A percentile compares a stretch with the other conserved stretches of the same genome.
These are phyloP conservation scores for Seira ritae DNA, from an alignment of 2,888 invertebrate genomes.

Conservation along the genomic window DNA sequence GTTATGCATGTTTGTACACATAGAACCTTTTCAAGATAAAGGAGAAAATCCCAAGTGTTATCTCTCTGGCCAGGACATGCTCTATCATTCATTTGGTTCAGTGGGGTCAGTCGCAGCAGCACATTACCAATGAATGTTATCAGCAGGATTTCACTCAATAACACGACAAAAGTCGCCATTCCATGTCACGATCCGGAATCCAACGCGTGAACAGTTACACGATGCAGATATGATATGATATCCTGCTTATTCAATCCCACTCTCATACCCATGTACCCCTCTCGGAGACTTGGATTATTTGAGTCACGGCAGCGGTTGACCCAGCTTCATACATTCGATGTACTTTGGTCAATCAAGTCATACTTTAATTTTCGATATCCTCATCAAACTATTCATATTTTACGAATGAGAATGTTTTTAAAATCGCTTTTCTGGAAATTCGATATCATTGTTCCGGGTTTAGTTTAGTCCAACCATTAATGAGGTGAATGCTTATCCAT, in stretches of 20 bases:
- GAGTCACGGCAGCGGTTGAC: background rate
- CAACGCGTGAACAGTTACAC: slow-evolving; percentile 61
- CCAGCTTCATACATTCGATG: no score
- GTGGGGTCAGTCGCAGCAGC: slow-evolving; percentile 40
- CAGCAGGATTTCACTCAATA: slow-evolving; percentile 43
- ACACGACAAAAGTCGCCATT: slow-evolving; percentile 51
- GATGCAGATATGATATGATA: slow-evolving; percentile 2
- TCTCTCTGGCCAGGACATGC: slow-evolving; percentile 14
- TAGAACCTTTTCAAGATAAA: background rate
- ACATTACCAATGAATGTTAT: slow-evolving; percentile 55
- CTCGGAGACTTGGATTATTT: background rate
- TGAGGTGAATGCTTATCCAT: no score
- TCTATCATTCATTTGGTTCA: slow-evolving; percentile 18
- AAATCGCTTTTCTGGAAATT: no score
- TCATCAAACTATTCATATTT: no score
- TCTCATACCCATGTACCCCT: background rate
- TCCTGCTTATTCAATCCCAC: slow-evolving; percentile 30
- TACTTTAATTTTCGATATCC: no score
- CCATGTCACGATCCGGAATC: slow-evolving; percentile 65
- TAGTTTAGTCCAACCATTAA: no score
- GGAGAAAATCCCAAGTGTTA: background rate
- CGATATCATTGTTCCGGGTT: no score
- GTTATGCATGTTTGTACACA: slow-evolving; percentile 11
- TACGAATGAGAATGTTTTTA: no score
- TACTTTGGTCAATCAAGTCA: no score